A percentile compares a stretch with the other conserved stretches of the same genome.
phyloP scores from a whole-genome alignment of 2,888 invertebrate genomes.

The Ecliptopera silaceata region DNA sequence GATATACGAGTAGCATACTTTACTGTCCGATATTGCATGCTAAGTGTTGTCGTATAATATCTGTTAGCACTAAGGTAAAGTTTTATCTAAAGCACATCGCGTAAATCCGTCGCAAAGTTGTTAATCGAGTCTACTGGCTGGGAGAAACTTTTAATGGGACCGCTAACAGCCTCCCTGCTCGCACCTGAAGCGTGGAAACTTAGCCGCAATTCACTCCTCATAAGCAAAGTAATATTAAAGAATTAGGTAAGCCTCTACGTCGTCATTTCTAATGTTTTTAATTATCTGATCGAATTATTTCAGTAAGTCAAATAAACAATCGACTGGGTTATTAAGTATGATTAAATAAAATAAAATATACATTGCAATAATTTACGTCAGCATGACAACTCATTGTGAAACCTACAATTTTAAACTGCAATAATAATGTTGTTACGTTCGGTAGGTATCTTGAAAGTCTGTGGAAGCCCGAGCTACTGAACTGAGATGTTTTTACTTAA shows the following conservation, averaged over 20 bases:
- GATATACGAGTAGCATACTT: constrained; percentile 10
- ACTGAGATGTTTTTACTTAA: constrained; percentile 16
- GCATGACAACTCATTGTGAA: too few species aligned
- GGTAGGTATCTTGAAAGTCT: not conserved
- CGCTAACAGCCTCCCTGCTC: constrained; percentile 28
- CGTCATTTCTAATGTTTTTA: not conserved
- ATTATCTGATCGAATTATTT: not conserved
- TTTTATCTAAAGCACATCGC: constrained; percentile 34
- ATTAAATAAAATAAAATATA: too few species aligned
- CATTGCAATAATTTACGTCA: too few species aligned
- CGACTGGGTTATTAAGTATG: too few species aligned
- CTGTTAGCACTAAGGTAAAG: constrained; percentile 8
- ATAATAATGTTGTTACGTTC: not conserved
- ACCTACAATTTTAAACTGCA: too few species aligned
- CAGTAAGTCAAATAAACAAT: not conserved
- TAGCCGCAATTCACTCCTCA: constrained; percentile 21
- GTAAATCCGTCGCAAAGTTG: constrained; percentile 49
- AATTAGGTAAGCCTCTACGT: not conserved
- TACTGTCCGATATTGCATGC: constrained; percentile 17
- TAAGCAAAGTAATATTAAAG: constrained; percentile 9
- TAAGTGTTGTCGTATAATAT: constrained; percentile 18
- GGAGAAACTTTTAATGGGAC: constrained; percentile 58
- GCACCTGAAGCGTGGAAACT: constrained; percentile 23
- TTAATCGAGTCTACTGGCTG: constrained; percentile 42
- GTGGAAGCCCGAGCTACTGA: constrained; percentile 8